Evolutionary conservation across 2,888 invertebrate species (phyloP).

Genomic region (Brachyptera risi): DNA sequence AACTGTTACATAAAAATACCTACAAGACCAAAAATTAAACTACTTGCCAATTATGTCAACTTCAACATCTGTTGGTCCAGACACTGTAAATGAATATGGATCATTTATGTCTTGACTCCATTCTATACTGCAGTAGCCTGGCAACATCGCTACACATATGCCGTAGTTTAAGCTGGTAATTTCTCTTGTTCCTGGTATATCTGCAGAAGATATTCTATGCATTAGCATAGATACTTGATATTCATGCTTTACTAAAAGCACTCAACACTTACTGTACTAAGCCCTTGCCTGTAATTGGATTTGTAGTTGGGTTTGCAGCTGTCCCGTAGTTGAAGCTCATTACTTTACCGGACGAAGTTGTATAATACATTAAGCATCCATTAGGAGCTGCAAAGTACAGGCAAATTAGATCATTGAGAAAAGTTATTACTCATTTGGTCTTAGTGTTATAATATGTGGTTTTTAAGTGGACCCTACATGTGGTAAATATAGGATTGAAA

Average conservation of each 20-base stretch:
- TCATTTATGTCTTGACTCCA: slow-evolving; percentile 53
- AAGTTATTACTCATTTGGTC: no score
- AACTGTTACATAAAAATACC: no score
- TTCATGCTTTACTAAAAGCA: no score
- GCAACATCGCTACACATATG: slow-evolving; percentile 68
- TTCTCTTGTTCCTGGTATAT: slow-evolving; percentile 60
- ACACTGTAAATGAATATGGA: slow-evolving; percentile 63
- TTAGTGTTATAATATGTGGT: no score
- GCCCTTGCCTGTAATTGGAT: not conserved
- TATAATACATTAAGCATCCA: slow-evolving; percentile 74
- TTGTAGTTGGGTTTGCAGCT: slow-evolving; percentile 48
- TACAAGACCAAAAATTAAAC: no score
- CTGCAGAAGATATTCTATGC: no score
- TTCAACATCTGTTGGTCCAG: slow-evolving; percentile 44
- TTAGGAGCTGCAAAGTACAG: slow-evolving; percentile 56
- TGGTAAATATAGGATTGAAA: no score
- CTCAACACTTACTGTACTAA: no score
- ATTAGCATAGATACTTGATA: no score
- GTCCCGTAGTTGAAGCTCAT: slow-evolving; percentile 73
- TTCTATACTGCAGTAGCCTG: slow-evolving; percentile 67
- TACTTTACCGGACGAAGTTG: slow-evolving; percentile 57
- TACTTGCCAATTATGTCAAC: not conserved
- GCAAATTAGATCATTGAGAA: no score
- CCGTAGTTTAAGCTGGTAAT: slow-evolving; percentile 70
- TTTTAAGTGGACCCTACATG: no score